Evolutionary conservation across 2,113 vertebrate species (phyloP).

Genomic region (Fregetta grallaria): DNA sequence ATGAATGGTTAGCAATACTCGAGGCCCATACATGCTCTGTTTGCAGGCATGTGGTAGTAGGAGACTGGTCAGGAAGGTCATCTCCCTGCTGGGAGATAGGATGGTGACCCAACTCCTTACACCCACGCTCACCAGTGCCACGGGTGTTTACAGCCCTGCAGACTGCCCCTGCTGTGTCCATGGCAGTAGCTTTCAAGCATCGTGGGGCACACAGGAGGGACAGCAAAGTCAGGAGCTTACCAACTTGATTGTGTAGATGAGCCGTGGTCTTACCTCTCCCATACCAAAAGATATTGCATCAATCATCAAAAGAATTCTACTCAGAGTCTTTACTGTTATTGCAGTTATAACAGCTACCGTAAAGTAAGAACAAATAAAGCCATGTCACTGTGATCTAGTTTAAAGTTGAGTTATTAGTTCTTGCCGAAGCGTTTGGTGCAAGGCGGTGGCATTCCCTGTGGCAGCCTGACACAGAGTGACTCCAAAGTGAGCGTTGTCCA

Average conservation of each 20-base stretch:
- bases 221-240: not conserved
- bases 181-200: not conserved
- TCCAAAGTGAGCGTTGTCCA: fast-evolving
- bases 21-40: not conserved
- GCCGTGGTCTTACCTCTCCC: not conserved
- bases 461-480: not conserved
- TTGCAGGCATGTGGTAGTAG: not conserved
- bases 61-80: not conserved
- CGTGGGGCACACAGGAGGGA: fast-evolving
- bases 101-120: too few relatives aligned
- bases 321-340: not conserved
- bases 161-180: not conserved
- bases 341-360: not conserved
- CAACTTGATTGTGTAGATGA: not conserved
- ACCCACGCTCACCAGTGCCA: not conserved
- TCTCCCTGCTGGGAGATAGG: not conserved
- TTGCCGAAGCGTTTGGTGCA: not conserved
- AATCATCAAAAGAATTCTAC: not conserved
- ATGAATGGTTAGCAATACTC: not conserved
- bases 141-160: not conserved
- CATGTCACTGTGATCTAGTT: not conserved
- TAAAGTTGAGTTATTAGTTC: not conserved
- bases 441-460: not conserved
- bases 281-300: not conserved
- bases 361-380: not conserved